phyloP scores from a whole-genome alignment of 2,888 invertebrate genomes.

The Andrena minutula region DNA sequence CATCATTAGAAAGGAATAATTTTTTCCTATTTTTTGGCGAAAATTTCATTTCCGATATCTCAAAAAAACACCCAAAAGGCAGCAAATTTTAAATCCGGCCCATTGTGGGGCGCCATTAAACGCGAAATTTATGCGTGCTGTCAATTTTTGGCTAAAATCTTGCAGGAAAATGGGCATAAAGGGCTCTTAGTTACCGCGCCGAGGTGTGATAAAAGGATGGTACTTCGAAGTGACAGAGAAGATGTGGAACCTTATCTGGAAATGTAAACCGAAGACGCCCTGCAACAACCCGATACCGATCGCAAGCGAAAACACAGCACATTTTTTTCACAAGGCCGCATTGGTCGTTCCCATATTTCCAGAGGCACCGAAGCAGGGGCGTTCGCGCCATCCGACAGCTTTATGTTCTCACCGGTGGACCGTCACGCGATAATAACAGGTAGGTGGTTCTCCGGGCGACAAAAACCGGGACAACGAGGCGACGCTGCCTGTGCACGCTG shows the following conservation, averaged over 20 bases:
- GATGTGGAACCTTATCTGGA: background rate
- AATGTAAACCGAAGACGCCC: too few species aligned
- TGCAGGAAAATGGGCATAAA: background rate
- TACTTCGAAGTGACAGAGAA: background rate
- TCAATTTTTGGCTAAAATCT: constrained; percentile 5
- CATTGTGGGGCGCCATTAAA: background rate
- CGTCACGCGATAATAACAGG: constrained; percentile 78
- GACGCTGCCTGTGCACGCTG: constrained; percentile 21
- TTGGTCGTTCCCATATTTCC: constrained; percentile 20
- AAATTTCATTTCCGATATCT: too few species aligned
- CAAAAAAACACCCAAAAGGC: too few species aligned
- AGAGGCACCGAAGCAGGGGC: background rate
- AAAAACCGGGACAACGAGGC: constrained; percentile 69
- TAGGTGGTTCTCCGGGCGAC: constrained; percentile 53
- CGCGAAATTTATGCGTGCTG: constrained; percentile 27
- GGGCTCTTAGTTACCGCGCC: background rate
- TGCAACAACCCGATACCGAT: background rate
- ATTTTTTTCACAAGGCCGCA: background rate
- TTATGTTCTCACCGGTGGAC: constrained; percentile 71
- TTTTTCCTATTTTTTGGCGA: too few species aligned
- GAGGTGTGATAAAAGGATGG: background rate
- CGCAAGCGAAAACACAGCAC: background rate
- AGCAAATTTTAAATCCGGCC: too few species aligned
- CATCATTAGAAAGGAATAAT: too few species aligned
- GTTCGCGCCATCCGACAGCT: constrained; percentile 54